phyloP scores from a whole-genome alignment of 2,797 vertebrate genomes.

The Gambelia wislizenii region DNA sequence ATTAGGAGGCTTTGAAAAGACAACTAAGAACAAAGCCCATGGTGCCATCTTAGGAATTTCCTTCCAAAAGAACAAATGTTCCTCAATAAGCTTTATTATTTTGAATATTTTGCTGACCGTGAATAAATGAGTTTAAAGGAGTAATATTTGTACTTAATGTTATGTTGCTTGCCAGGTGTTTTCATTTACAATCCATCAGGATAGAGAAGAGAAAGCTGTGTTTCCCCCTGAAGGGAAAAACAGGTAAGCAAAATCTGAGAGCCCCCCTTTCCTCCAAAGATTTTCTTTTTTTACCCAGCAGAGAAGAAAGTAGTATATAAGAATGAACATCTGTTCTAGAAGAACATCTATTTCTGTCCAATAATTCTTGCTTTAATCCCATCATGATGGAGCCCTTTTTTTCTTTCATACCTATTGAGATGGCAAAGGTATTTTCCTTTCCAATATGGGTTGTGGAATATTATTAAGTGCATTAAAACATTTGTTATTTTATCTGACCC shows the following conservation, averaged over 20 bases:
- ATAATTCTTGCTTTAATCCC: slow-evolving; percentile 18
- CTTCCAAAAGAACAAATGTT: neutral
- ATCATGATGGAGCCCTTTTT: slow-evolving; percentile 16
- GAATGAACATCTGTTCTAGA: slow-evolving; percentile 22
- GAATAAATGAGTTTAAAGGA: slow-evolving; percentile 35
- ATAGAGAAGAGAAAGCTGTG: fast-evolving
- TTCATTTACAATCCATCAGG: slow-evolving; percentile 18
- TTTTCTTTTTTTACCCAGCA: neutral
- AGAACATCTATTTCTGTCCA: neutral
- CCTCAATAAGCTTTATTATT: slow-evolving; percentile 19
- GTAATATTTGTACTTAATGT: neutral
- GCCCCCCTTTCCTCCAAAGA: neutral
- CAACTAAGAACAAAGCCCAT: neutral
- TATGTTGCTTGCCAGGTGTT: slow-evolving; percentile 25
- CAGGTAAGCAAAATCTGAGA: slow-evolving; percentile 16
- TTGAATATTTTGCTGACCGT: neutral
- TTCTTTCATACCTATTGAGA: slow-evolving; percentile 56
- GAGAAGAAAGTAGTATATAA: neutral
- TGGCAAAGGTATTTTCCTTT: slow-evolving; percentile 46
- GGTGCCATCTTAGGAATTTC: slow-evolving; percentile 9
- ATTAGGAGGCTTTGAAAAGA: neutral
- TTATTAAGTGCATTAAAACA: slow-evolving; percentile 65
- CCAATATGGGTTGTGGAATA: slow-evolving; percentile 43
- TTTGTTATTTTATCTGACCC: slow-evolving; percentile 36
- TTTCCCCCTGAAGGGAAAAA: slow-evolving; percentile 26